These are phyloP conservation scores for Anguilla marmorata DNA, from an alignment of 2,797 vertebrate species.

Conservation along the genomic window DNA sequence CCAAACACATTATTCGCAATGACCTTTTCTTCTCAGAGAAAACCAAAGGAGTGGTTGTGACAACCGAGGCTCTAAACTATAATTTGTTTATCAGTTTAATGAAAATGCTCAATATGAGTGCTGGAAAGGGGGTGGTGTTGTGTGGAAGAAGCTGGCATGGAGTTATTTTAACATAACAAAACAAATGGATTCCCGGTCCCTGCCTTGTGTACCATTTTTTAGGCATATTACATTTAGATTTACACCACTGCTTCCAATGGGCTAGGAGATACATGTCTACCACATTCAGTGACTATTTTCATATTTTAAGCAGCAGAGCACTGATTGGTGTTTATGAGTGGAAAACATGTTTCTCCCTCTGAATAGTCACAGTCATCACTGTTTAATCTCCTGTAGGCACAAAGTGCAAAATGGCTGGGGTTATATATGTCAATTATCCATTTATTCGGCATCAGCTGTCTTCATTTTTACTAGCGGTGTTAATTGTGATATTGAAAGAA, in stretches of 20 bases:
- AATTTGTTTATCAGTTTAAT: slow-evolving; percentile 39
- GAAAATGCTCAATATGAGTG: slow-evolving; percentile 20
- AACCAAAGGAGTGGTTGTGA: slow-evolving; percentile 26
- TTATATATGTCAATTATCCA: slow-evolving; percentile 16
- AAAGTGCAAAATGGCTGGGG: neutral
- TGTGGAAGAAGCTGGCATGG: slow-evolving; percentile 5
- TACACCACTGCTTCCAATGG: slow-evolving; percentile 17
- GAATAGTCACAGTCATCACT: slow-evolving; percentile 13
- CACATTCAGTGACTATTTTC: slow-evolving; percentile 20
- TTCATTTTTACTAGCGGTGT: neutral
- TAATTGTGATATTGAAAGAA: neutral
- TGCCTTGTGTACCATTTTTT: slow-evolving; percentile 19
- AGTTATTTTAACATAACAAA: slow-evolving; percentile 19
- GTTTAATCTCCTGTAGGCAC: slow-evolving; percentile 4
- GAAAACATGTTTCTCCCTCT: slow-evolving; percentile 26
- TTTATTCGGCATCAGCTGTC: slow-evolving; percentile 1
- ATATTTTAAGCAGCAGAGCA: slow-evolving; percentile 8
- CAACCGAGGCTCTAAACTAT: slow-evolving; percentile 17
- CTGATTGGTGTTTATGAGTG: slow-evolving; percentile 28
- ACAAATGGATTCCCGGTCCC: slow-evolving; percentile 10
- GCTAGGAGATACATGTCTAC: neutral
- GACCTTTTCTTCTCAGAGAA: slow-evolving; percentile 33
- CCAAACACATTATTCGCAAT: slow-evolving; percentile 36
- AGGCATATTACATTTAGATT: slow-evolving; percentile 33
- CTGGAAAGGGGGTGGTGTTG: neutral